These are phyloP conservation scores for Puffinus mauretanicus DNA, from an alignment of 2,113 vertebrate species.

Conservation along the genomic window DNA sequence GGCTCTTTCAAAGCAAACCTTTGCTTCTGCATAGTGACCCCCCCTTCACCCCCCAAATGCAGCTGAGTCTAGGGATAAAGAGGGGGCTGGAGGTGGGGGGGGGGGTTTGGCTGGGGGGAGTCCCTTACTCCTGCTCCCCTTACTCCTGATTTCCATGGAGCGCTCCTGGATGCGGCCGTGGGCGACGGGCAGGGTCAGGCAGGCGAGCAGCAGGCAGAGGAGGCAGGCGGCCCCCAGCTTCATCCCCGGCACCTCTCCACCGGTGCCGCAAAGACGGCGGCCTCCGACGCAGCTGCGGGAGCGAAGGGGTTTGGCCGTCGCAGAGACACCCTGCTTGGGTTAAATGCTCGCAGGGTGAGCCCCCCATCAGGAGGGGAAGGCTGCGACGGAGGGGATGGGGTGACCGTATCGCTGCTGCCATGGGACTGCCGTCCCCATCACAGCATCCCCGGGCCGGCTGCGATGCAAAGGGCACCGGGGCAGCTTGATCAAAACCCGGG, in stretches of 20 bases:
- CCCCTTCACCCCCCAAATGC: not conserved
- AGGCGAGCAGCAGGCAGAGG: constrained; percentile 73
- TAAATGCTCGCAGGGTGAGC: accelerated
- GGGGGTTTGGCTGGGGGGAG: too few relatives aligned
- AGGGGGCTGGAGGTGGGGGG: not conserved
- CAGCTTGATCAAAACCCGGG: not conserved
- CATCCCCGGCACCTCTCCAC: constrained; percentile 2
- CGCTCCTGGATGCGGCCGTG: not conserved
- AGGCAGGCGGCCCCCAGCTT: constrained; percentile 44
- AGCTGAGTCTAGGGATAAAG: not conserved
- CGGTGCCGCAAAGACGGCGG: accelerated
- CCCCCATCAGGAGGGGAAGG: not conserved
- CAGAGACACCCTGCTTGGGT: not conserved
- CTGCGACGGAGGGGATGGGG: not conserved
- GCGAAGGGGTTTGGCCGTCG: not conserved
- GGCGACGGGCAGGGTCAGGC: constrained; percentile 20
- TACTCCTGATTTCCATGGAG: constrained; percentile 75
- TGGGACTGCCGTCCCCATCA: not conserved
- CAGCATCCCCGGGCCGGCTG: not conserved
- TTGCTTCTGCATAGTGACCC: not conserved
- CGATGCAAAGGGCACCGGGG: not conserved
- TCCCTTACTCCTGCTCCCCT: constrained; percentile 63
- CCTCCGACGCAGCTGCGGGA: accelerated
- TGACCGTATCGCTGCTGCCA: not conserved
- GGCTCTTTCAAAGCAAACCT: not conserved